Evolutionary conservation across 2,113 vertebrate species (phyloP), one percentile per base, ranked within the genome.

Genomic region (Microcebus lehilahytsara): DNA sequence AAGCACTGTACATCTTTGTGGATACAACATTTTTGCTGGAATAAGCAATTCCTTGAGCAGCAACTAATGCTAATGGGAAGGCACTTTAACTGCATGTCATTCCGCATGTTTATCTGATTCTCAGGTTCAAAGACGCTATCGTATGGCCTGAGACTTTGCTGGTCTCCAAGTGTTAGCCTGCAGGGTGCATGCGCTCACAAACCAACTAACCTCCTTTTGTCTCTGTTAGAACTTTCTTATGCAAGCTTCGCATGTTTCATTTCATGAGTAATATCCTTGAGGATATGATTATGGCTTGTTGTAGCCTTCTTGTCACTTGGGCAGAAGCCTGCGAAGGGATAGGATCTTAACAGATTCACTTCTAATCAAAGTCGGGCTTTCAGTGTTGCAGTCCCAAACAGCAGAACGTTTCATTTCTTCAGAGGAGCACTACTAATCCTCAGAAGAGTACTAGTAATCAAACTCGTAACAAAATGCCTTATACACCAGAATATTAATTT

Each of bases 11-110:
- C 4, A 30, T 94, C 91, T 96, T 64, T 85, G 71, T 79, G 83
- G 46, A 85, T 69, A 67, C 14, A 32, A 62, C 40, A 85, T 96
- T 62, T 51, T 93, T 91, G 25, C 85, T 91, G 66, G 22, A 96
- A 94, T 85, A 93, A 64, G 42, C 67, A 83, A 42, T 81, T 96
- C 25, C 19, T 93, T 83, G 83, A 83, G 71, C 13, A 89, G 23
- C 74, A 80, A 51, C 7, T 6, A 78, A 92, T 72, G 30, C 19
- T 89, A 69, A 87, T 14, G 0, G 56, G n/a, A 92, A 97, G 72
- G 19, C 20, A 40, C 23, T 42, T 67, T 16, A 30, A 23, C 56
- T 69, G 25, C 4, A 9, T 27, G 20, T 62, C 51, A 27, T 17
- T 75, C 17, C 53, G 32, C 27, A 13, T 42, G 25, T 89, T 77